Base-by-base conservation (phyloP, 2,888 invertebrate genomes). In the Ormia ochracea region DNA sequence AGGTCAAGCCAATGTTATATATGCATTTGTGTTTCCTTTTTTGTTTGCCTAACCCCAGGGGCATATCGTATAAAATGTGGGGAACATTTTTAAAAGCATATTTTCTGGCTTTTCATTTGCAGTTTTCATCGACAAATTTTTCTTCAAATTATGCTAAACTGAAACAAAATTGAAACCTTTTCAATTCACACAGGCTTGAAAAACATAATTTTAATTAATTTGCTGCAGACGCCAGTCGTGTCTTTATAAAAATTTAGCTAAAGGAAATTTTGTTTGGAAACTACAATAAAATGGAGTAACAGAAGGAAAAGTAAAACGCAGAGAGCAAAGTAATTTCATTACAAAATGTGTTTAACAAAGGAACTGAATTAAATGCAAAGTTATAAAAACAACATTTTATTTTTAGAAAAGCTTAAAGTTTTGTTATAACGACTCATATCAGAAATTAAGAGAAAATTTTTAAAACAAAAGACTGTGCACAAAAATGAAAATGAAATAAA, bases 301-400 rank as follows among this genome's bases (percentile, higher is more conserved):
- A n/a, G n/a, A n/a, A n/a, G n/a, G n/a, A n/a, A n/a, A 26, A 45
- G n/a, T 19, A 1, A 12, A 0, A 14, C 6, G 5, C 21, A 43
- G 9, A 6, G 7, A 4, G 14, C 21, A 26, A 66, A 31, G 36
- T 48, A 54, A 33, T 54, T 54, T 26, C n/a, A 48, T 14, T 28
- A 19, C 28, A 19, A 61, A 63, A 23, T 38, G 21, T 45, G 17
- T 63, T 48, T 3, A 65, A 56, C 52, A 66, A 58, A 59, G 33
- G 7, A 59, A n/a, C 52, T 59, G 61, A 45, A 68, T 61, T 61
- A 45, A 68, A 54, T 17, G 21, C 38, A 59, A n/a, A 43, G 21
- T 23, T 23, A 3, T 19, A 23, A 28, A n/a, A 14, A 17, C 31
- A 19, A 1, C 4, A 14, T 43, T 31, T 17, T 12, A 3, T 45